Conservation (phyloP, 2,113 vertebrate species). For the Mobula birostris region DNA sequence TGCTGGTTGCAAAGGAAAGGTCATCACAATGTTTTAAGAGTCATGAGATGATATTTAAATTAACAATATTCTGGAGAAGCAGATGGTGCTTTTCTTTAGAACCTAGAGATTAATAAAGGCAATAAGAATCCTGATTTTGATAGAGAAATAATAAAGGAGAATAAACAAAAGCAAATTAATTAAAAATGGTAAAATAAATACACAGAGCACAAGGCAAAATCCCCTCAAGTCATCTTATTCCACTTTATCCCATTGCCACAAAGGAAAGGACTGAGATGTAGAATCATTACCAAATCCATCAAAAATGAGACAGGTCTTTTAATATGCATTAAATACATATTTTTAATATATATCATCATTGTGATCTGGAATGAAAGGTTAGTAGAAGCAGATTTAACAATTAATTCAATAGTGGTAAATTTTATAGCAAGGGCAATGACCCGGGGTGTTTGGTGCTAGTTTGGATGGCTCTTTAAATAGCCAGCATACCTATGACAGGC, state of each 20-base stretch:
- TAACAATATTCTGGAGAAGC: not conserved
- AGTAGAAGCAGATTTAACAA: not conserved
- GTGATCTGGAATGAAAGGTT: not conserved
- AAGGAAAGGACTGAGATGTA: not conserved
- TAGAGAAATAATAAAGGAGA: not conserved
- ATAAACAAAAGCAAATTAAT: not conserved
- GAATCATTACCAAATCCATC: not conserved
- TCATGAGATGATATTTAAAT: not conserved
- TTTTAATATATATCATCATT: not conserved
- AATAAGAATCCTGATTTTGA: not conserved
- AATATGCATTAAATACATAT: too few species aligned
- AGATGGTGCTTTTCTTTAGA: not conserved
- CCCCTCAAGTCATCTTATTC: too few species aligned
- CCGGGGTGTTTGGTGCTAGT: not conserved
- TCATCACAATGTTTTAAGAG: not conserved
- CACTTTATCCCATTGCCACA: not conserved
- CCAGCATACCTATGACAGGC: not conserved
- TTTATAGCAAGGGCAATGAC: not conserved
- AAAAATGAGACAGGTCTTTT: not conserved
- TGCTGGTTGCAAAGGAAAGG: not conserved
- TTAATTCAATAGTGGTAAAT: not conserved
- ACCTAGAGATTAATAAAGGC: not conserved
- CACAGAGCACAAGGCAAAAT: too few species aligned
- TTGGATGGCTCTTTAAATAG: not conserved
- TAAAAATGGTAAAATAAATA: too few species aligned